Evolutionary conservation across 2,113 vertebrate genomes (phyloP).

Genomic region (Ptyas mucosa): DNA sequence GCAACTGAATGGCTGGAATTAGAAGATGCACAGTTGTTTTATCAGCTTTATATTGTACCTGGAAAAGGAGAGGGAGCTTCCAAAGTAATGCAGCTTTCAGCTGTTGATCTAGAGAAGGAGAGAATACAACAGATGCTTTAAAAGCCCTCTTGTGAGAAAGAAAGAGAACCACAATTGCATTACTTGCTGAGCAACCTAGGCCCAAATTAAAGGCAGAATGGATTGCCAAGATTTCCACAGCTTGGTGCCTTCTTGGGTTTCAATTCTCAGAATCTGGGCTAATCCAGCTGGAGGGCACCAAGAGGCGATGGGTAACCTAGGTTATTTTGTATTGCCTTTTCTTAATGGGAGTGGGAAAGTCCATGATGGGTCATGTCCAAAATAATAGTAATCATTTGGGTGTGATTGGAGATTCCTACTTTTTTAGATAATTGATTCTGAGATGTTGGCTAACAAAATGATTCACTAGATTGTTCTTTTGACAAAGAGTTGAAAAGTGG

Average conservation of each 20-base stretch:
- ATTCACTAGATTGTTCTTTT: neutral
- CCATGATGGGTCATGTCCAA: neutral
- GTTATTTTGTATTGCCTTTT: neutral
- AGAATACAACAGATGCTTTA: neutral
- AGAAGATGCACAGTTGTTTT: neutral
- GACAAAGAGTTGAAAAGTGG: neutral
- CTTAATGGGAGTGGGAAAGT: neutral
- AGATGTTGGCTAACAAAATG: neutral
- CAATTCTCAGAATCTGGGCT: neutral
- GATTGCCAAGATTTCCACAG: neutral
- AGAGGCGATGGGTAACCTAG: neutral
- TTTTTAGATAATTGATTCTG: neutral
- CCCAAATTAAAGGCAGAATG: neutral
- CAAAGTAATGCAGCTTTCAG: constrained; percentile 36
- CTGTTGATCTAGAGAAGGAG: constrained; percentile 43
- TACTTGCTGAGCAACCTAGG: neutral
- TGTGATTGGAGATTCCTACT: neutral
- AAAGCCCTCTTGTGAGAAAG: neutral
- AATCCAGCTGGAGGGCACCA: neutral
- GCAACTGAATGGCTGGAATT: neutral
- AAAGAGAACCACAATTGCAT: neutral
- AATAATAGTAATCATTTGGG: neutral
- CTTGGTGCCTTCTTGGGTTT: neutral
- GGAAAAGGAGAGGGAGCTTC: constrained; percentile 48
- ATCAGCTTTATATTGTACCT: constrained; percentile 51